Evolutionary conservation across 2,797 vertebrate species (phyloP).

Genomic region (Capromys pilorides): DNA sequence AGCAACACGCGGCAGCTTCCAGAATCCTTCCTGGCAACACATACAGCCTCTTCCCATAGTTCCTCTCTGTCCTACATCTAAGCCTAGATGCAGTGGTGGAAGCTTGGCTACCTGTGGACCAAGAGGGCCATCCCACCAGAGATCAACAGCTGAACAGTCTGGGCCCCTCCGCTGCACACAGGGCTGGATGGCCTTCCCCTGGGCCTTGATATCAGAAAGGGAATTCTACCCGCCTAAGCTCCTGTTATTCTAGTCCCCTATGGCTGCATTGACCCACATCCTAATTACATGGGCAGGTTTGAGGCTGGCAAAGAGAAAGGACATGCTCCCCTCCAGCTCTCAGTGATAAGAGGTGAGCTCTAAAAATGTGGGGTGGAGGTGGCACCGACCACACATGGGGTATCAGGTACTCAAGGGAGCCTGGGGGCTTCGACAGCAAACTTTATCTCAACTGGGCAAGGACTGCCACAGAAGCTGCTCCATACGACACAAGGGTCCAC

Average conservation of each 20-base stretch:
- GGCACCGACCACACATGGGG: neutral
- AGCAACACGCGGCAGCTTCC: neutral
- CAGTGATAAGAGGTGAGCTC: neutral
- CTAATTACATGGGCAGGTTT: neutral
- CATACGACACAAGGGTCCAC: fast-evolving
- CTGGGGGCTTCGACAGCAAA: neutral
- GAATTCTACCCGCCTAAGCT: neutral
- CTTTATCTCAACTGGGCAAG: neutral
- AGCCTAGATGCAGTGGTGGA: neutral
- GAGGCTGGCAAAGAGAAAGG: too few relatives aligned
- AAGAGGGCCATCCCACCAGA: neutral
- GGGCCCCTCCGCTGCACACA: fast-evolving
- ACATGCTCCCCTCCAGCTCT: neutral
- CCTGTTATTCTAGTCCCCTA: neutral
- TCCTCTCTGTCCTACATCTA: neutral
- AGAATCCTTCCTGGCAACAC: neutral
- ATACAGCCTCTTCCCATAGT: too few relatives aligned
- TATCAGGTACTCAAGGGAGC: neutral
- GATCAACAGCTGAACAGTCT: neutral
- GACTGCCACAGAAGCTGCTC: neutral
- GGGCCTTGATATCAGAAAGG: neutral
- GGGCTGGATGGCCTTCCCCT: neutral
- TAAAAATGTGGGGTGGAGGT: fast-evolving
- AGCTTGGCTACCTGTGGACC: neutral
- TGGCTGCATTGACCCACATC: neutral